Evolutionary conservation across 2,113 vertebrate genomes (phyloP).

Genomic region (Ageneiosus marmoratus): DNA sequence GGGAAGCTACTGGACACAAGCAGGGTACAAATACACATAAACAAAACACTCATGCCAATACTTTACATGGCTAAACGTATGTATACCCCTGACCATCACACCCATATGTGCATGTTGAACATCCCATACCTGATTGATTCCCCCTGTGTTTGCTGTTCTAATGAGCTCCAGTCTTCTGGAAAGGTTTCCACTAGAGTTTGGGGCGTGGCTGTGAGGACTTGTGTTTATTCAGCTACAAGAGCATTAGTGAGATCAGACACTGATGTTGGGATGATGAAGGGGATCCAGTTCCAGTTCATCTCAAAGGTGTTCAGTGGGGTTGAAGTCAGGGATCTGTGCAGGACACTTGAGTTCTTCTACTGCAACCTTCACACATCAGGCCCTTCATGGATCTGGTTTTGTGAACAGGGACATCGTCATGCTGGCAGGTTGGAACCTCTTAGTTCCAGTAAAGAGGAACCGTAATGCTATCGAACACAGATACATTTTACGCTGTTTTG

Average conservation of each 20-base stretch:
- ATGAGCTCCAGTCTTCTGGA: not conserved
- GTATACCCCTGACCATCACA: not conserved
- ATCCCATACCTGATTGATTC: not conserved
- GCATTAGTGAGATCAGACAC: not conserved
- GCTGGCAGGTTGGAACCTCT: not conserved
- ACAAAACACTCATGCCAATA: not conserved
- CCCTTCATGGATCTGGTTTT: not conserved
- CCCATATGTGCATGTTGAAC: not conserved
- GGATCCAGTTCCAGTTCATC: not conserved
- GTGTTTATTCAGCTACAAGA: not conserved
- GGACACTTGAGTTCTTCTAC: not conserved
- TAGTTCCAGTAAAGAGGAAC: not conserved
- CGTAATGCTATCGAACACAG: not conserved
- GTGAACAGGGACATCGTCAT: not conserved
- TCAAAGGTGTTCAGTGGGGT: not conserved
- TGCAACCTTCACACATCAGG: not conserved
- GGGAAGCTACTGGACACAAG: constrained; percentile 81
- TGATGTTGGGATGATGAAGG: not conserved
- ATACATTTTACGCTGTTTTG: not conserved
- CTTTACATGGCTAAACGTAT: too few species aligned
- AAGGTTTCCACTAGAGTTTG: not conserved
- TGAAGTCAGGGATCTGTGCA: not conserved
- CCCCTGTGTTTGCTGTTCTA: not conserved
- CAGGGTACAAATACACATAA: constrained; percentile 63
- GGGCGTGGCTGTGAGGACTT: not conserved